Percentiles rank a stretch among this genome's conserved stretches.
phyloP scores from a whole-genome alignment of 2,113 vertebrate species.

The Colossoma macropomum region DNA sequence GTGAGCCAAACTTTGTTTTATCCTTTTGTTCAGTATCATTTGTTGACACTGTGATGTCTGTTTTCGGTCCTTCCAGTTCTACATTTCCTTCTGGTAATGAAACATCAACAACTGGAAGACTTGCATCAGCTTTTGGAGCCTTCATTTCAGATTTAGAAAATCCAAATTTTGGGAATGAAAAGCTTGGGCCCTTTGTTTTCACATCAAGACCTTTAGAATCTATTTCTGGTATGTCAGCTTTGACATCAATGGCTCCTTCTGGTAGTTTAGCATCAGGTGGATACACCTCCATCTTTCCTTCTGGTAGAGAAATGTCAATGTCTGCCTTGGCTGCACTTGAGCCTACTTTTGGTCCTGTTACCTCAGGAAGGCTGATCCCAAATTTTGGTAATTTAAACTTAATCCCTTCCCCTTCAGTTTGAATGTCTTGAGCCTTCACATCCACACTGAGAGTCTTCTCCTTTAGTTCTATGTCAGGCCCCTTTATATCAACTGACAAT shows the following conservation, averaged over 20 bases:
- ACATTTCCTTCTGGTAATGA: conserved; percentile 29
- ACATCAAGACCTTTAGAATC: conserved; percentile 7
- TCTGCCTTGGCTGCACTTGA: conserved; percentile 17
- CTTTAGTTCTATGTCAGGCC: neutral
- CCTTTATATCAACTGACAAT: too few relatives aligned
- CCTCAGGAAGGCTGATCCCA: conserved; percentile 43
- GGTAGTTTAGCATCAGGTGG: neutral
- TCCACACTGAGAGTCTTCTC: conserved; percentile 11
- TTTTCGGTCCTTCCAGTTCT: neutral
- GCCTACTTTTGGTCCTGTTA: conserved; percentile 42
- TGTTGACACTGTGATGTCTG: neutral
- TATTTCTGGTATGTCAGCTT: conserved; percentile 8
- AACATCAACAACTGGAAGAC: conserved; percentile 46
- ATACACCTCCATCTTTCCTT: conserved; percentile 19
- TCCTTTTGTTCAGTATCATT: conserved; percentile 6
- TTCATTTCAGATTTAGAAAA: conserved; percentile 63
- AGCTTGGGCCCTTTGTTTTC: neutral
- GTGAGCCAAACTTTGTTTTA: conserved; percentile 41
- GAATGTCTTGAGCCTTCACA: conserved; percentile 14
- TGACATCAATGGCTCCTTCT: conserved; percentile 44
- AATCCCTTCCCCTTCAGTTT: conserved; percentile 35
- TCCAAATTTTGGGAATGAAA: conserved; percentile 40
- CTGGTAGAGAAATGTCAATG: conserved; percentile 31
- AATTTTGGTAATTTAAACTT: conserved; percentile 59
- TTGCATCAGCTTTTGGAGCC: conserved; percentile 51